Evolutionary conservation across 2,797 vertebrate genomes (phyloP).

Genomic region (Mycteria americana): DNA sequence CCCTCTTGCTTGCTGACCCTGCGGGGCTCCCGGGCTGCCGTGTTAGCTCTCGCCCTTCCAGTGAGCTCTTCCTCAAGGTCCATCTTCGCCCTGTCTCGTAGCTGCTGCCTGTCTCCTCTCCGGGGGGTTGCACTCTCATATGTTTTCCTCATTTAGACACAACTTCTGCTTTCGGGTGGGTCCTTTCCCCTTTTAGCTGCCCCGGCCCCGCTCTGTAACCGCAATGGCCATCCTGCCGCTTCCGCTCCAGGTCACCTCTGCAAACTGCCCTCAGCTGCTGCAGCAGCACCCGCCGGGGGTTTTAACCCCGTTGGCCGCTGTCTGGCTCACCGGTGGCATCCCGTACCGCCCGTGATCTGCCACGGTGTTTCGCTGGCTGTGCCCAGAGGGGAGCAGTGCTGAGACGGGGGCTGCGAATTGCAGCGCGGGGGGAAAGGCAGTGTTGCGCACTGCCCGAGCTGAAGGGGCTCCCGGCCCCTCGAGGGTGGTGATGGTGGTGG

Average conservation of each 20-base stretch:
- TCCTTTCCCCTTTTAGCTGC: not conserved
- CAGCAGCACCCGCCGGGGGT: accelerated
- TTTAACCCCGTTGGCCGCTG: accelerated
- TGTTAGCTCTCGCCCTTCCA: accelerated
- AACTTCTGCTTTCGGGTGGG: not conserved
- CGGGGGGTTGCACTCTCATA: not conserved
- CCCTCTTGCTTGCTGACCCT: not conserved
- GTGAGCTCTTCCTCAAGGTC: not conserved
- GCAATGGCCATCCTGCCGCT: accelerated
- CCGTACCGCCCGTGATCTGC: accelerated
- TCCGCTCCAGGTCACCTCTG: accelerated
- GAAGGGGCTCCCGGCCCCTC: accelerated
- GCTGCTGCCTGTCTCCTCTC: not conserved
- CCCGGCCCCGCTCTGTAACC: not conserved
- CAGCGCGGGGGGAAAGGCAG: accelerated
- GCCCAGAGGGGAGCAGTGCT: not conserved
- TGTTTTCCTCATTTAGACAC: not conserved
- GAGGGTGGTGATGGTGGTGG: accelerated
- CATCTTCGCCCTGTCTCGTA: accelerated
- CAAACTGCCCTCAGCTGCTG: not conserved
- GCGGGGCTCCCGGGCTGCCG: not conserved
- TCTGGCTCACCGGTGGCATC: accelerated
- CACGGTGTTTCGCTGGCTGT: not conserved
- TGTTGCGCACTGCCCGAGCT: accelerated
- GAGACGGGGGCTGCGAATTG: not conserved